Conservation (phyloP, 2,888 invertebrate genomes). For the Prosapia bicincta region DNA sequence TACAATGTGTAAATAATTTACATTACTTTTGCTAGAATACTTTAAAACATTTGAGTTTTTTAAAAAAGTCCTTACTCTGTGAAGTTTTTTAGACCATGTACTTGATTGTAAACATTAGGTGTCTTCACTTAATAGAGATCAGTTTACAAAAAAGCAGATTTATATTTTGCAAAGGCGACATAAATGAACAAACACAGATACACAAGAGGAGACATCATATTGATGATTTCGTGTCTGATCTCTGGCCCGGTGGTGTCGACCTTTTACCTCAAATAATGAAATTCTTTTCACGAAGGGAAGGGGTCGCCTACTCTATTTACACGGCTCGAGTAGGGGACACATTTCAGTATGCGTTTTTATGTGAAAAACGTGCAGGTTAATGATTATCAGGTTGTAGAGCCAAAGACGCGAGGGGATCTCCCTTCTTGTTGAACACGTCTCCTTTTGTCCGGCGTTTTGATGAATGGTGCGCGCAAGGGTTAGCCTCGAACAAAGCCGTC, state of each 20-base stretch:
- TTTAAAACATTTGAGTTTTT: too few species aligned
- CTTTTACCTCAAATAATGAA: neutral
- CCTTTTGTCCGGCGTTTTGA: neutral
- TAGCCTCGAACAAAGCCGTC: neutral
- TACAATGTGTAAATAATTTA: too few species aligned
- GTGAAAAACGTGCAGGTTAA: neutral
- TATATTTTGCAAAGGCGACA: neutral
- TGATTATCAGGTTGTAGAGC: neutral
- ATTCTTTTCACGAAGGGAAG: neutral
- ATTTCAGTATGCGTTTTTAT: neutral
- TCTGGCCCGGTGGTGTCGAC: neutral
- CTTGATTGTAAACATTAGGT: too few species aligned
- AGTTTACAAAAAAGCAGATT: neutral
- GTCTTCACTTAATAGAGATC: neutral
- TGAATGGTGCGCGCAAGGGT: neutral
- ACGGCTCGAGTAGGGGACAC: neutral
- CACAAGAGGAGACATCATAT: neutral
- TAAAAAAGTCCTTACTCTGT: too few species aligned
- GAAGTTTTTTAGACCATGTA: too few species aligned
- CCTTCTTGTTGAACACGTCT: neutral
- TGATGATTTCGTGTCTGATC: neutral
- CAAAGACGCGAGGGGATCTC: neutral
- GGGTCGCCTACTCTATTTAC: constrained; percentile 2
- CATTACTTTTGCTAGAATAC: too few species aligned
- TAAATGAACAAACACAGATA: neutral